Percentiles rank a stretch among this genome's conserved stretches.
phyloP scores from a whole-genome alignment of 2,113 vertebrate genomes.

The Psilopogon haemacephalus region DNA sequence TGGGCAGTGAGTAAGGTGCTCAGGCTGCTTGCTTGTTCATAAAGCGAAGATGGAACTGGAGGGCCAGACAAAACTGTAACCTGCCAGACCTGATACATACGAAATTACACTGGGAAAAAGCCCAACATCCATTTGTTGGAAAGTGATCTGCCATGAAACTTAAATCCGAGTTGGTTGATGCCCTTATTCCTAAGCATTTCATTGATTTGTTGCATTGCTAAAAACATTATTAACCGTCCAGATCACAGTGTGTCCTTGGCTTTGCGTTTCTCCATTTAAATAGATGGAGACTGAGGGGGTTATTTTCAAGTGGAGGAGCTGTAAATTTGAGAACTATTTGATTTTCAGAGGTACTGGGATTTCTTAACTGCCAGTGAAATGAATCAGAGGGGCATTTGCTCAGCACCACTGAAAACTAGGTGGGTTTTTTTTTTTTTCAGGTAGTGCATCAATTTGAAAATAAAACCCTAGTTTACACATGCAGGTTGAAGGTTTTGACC shows the following conservation, averaged over 20 bases:
- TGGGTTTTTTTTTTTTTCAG: neutral
- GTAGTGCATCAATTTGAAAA: neutral
- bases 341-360: constrained; percentile 23
- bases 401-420: neutral
- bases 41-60: neutral
- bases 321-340: constrained; percentile 7
- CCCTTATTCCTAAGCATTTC: neutral
- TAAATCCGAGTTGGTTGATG: neutral
- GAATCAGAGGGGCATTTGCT: neutral
- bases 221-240: constrained; percentile 23
- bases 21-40: neutral
- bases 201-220: neutral
- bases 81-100: neutral
- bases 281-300: neutral
- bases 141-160: neutral
- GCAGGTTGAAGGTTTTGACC: neutral
- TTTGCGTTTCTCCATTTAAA: neutral
- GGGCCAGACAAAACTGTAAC: neutral
- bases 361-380: neutral
- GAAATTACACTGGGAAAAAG: neutral
- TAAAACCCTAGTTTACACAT: neutral
- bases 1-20: neutral
- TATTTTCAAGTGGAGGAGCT: neutral
- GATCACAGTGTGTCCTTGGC: neutral
- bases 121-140: neutral